Conservation (phyloP, 2,797 vertebrate genomes). For the Pagetopsis macropterus region DNA sequence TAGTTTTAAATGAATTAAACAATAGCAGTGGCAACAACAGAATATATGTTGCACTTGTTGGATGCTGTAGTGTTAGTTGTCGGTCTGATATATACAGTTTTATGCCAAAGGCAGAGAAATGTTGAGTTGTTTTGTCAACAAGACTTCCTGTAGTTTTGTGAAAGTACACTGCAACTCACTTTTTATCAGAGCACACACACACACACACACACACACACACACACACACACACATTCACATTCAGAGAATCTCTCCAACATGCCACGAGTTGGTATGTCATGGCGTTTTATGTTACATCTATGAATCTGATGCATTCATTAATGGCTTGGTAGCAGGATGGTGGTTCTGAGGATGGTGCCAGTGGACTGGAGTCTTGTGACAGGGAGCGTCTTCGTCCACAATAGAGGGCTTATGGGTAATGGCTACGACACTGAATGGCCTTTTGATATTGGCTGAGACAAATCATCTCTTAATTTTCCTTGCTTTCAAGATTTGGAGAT, state of each 20-base stretch:
- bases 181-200: slow-evolving; percentile 14
- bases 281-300: slow-evolving; percentile 61
- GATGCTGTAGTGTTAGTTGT: slow-evolving; percentile 31
- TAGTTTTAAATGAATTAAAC: slow-evolving; percentile 47
- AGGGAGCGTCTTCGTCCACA: slow-evolving; percentile 69
- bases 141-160: slow-evolving; percentile 16
- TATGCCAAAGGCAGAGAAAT: slow-evolving; percentile 34
- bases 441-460: slow-evolving; percentile 78
- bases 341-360: slow-evolving; percentile 67
- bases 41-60: slow-evolving; percentile 19
- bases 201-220: slow-evolving; percentile 12
- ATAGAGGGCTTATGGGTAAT: slow-evolving; percentile 74
- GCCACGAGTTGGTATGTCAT: slow-evolving; percentile 70
- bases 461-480: slow-evolving; percentile 66
- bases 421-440: slow-evolving; percentile 70
- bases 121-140: slow-evolving; percentile 25
- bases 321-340: slow-evolving; percentile 63
- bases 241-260: slow-evolving; percentile 49
- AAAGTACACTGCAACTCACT: slow-evolving; percentile 8
- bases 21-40: slow-evolving; percentile 19
- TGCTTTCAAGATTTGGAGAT: slow-evolving; percentile 67
- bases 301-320: slow-evolving; percentile 80
- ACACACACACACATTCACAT: slow-evolving; percentile 23
- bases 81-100: slow-evolving; percentile 31
- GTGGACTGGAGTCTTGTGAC: slow-evolving; percentile 73